Percentiles rank a stretch among this genome's conserved stretches.
phyloP scores from a whole-genome alignment of 1,140 invertebrate genomes.

The Trachelipus rathkii region DNA sequence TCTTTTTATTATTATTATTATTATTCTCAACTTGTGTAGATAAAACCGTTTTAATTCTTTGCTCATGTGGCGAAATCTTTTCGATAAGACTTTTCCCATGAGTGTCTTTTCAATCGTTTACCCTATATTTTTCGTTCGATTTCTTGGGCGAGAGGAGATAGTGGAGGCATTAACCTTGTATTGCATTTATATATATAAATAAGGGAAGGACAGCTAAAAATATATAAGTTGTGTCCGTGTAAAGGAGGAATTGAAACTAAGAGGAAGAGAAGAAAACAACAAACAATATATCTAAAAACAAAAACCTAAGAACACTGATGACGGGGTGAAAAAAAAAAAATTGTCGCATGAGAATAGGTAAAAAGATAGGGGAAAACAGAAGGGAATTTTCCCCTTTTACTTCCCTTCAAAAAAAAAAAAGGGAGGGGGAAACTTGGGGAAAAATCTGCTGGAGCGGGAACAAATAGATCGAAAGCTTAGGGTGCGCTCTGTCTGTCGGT shows the following conservation, averaged over 20 bases:
- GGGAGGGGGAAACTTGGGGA: background rate
- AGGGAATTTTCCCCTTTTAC: background rate
- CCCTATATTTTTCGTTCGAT: background rate
- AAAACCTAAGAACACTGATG: background rate
- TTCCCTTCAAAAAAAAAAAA: no score
- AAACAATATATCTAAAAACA: background rate
- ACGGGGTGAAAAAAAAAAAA: background rate
- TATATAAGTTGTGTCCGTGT: no score
- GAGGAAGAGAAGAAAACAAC: background rate
- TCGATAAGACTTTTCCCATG: background rate
- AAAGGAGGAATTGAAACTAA: no score
- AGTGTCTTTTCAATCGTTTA: background rate
- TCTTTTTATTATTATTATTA: background rate
- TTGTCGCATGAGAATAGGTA: constrained; percentile 4
- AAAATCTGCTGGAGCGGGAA: background rate
- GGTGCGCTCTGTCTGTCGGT: background rate
- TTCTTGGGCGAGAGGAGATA: no score
- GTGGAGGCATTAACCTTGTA: no score
- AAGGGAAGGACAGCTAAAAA: no score
- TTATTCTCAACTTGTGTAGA: background rate
- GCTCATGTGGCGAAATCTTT: background rate
- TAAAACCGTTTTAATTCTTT: background rate
- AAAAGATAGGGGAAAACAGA: background rate
- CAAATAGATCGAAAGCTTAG: constrained; percentile 8
- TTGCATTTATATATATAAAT: no score